Evolutionary conservation across 2,888 invertebrate species (phyloP).

Genomic region (Ophion ventricosus): DNA sequence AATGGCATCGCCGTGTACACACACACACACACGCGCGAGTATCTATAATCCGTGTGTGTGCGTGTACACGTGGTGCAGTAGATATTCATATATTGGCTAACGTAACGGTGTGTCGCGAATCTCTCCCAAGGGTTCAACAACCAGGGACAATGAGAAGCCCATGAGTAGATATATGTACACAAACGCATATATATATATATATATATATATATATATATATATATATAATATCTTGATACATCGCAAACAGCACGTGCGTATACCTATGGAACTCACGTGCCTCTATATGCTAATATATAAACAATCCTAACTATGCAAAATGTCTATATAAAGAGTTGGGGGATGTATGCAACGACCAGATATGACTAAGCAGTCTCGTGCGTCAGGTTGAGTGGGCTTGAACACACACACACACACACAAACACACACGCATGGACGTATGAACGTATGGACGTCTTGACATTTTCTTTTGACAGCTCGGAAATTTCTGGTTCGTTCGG

Average conservation of each 20-base stretch:
- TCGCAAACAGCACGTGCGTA: constrained; percentile 14
- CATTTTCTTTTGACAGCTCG: neutral
- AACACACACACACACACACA: neutral
- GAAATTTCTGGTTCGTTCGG: neutral
- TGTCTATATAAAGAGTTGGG: constrained; percentile 24
- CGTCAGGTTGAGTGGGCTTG: neutral
- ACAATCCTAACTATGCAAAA: constrained; percentile 41
- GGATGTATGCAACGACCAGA: constrained; percentile 24
- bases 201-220: neutral
- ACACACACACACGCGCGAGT: neutral
- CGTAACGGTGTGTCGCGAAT: constrained; percentile 69
- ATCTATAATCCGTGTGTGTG: constrained; percentile 12
- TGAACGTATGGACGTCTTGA: neutral
- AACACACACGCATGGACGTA: neutral
- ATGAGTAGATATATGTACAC: constrained; percentile 43
- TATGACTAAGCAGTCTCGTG: constrained; percentile 51
- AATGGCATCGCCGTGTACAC: constrained; percentile 56
- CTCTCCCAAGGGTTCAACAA: constrained; percentile 79
- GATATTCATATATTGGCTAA: constrained; percentile 51
- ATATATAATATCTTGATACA: constrained; percentile 26
- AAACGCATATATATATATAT: constrained; percentile 2
- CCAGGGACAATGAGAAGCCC: constrained; percentile 77
- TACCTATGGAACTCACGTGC: constrained; percentile 37
- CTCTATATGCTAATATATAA: constrained; percentile 19
- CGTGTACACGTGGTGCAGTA: constrained; percentile 14